Evolutionary conservation across 2,888 invertebrate genomes (phyloP), one percentile per base, ranked within the genome.

Genomic region (Ligdia adustata): DNA sequence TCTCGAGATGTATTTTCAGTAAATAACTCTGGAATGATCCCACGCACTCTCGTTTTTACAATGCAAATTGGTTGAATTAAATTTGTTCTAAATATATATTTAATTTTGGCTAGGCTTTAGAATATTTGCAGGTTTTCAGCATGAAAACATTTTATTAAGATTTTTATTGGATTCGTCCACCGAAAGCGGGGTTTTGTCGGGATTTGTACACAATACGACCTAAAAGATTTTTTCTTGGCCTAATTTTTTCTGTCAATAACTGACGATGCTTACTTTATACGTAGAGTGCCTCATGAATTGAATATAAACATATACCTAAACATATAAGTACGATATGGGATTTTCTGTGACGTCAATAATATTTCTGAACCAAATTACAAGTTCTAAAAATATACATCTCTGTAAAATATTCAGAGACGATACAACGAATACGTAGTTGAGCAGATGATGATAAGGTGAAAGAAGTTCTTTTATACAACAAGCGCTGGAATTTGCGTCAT

Each of bases 401-500:
- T n/a, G 9, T 14, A 7, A 26, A 12, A 24, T 32, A 16, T 27
- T 24, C 11, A 24, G 12, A 37, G n/a, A 9, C n/a, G 7, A 29
- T 24, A 11, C 24, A 7, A 24, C 3, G 33, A 22, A 14, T 9
- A 13, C 9, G 31, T 20, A 35, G n/a, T 3, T 1, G 2, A 37
- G 9, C 14, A 9, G 34, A 47, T 35, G 26, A 22, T 26, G 41
- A 11, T 0, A 7, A 22, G 22, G n/a, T 9, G 26, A 35, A 34
- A 43, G 37, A 32, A 50, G 22, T 33, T 52, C 34, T 51, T 45
- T 47, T n/a, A n/a, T n/a, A n/a, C n/a, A n/a, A n/a, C n/a, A n/a
- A 50, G 41, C 43, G 51, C 37, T 52, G 52, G 61, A 57, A 63
- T 75, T 66, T 75, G 59, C 76, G 76, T 80, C 75, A 78, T 51